Conservation (phyloP, 2,113 vertebrate species). For the Syngnathus scovelli region DNA sequence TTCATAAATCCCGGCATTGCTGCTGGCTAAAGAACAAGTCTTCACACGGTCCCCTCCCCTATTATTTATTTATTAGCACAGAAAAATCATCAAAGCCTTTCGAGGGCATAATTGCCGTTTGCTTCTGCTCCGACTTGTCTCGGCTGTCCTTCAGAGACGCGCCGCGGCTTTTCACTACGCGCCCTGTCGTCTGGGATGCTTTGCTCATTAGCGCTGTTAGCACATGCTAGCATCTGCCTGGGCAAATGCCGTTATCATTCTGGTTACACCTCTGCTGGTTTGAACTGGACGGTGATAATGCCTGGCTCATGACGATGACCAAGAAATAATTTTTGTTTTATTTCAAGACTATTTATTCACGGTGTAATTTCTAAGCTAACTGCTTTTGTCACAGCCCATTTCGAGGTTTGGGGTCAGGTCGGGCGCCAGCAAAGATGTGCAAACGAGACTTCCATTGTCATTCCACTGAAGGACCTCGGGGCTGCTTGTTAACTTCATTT, state of each 20-base stretch:
- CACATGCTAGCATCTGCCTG: conserved; percentile 3
- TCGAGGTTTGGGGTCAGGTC: neutral
- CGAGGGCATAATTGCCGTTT: conserved; percentile 27
- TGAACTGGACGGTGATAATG: conserved; percentile 3
- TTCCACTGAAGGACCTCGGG: conserved; percentile 40
- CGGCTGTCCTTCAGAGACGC: conserved; percentile 18
- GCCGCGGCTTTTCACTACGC: neutral
- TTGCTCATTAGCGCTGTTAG: conserved; percentile 7
- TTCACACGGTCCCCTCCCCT: conserved; percentile 21
- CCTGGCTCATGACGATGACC: conserved; percentile 9
- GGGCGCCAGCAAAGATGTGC: conserved; percentile 1
- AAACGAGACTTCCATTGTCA: conserved; percentile 44
- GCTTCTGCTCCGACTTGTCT: conserved; percentile 39
- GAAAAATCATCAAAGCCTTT: conserved; percentile 8
- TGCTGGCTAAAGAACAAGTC: conserved; percentile 39
- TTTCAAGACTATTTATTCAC: neutral
- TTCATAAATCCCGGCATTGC: neutral
- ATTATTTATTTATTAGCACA: conserved; percentile 40
- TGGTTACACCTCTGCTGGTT: neutral
- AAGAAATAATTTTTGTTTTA: neutral
- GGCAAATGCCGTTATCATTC: neutral
- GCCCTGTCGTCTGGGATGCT: neutral
- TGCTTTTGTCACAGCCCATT: no score
- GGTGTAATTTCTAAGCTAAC: neutral
- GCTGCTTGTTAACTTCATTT: conserved; percentile 35